These are phyloP conservation scores for Trichogramma pretiosum DNA, from an alignment of 1,140 invertebrate species.

Conservation along the genomic window DNA sequence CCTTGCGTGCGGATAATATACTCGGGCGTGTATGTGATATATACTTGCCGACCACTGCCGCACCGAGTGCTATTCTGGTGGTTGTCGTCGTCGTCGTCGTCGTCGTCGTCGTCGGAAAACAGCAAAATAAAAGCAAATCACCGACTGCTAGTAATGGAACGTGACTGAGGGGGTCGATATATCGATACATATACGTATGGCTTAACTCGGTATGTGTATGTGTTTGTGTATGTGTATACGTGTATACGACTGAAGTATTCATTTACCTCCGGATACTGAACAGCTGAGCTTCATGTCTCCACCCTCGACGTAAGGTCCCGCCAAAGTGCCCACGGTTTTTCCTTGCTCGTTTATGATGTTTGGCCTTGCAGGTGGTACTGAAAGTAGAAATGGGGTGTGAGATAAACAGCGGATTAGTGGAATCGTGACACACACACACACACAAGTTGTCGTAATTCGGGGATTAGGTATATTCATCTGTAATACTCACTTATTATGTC, in stretches of 20 bases:
- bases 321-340: constrained; percentile 56
- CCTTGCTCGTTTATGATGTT: constrained; percentile 72
- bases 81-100: no score
- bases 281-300: constrained; percentile 72
- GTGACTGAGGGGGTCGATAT: background rate
- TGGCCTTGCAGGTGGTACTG: constrained; percentile 75
- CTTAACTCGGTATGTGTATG: no score
- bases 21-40: no score
- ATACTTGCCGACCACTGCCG: no score
- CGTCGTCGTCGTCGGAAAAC: background rate
- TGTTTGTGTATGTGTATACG: no score
- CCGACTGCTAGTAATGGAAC: constrained; percentile 9
- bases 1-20: constrained; percentile 38
- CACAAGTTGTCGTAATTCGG: no score
- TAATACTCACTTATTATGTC: constrained; percentile 69
- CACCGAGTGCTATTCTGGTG: no score
- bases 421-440: no score
- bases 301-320: constrained; percentile 80
- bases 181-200: background rate
- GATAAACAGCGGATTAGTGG: no score
- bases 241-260: background rate
- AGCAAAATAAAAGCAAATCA: constrained; percentile 18
- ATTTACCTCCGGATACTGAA: constrained; percentile 73
- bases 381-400: constrained; percentile 44
- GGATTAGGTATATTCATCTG: no score